Conservation (phyloP, 2,797 vertebrate genomes). For the Vespertilio murinus region DNA sequence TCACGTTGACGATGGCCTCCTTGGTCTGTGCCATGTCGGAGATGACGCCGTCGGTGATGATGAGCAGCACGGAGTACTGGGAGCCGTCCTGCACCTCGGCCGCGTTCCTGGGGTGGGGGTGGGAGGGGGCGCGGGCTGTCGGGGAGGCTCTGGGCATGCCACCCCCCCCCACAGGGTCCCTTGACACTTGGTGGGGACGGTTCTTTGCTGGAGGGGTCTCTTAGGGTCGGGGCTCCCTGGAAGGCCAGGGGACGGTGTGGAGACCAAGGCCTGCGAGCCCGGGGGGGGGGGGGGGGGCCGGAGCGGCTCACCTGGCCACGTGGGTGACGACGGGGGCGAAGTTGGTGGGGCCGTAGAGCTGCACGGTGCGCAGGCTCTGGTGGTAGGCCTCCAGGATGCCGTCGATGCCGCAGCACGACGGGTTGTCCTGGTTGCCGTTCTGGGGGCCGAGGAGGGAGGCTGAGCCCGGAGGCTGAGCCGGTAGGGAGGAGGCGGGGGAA, state of each 20-base stretch:
- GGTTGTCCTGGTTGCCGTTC: slow-evolving; percentile 95
- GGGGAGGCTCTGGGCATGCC: neutral
- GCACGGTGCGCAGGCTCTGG: slow-evolving; percentile 94
- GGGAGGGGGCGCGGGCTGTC: neutral
- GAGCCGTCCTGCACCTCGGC: slow-evolving; percentile 94
- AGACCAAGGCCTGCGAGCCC: rapidly evolving
- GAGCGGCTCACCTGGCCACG: slow-evolving; percentile 90
- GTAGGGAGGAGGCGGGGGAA: neutral
- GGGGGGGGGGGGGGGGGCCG: rapidly evolving
- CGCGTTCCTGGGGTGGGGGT: slow-evolving; percentile 86
- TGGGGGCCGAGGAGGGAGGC: slow-evolving; percentile 67
- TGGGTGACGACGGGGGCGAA: slow-evolving; percentile 96
- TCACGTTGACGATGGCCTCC: slow-evolving; percentile 98
- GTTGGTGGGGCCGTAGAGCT: slow-evolving; percentile 97
- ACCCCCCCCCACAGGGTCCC: neutral
- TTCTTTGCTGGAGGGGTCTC: neutral
- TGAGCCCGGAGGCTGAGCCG: neutral
- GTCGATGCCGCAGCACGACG: slow-evolving; percentile 94
- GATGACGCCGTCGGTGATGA: slow-evolving; percentile 97
- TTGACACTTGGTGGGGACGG: neutral
- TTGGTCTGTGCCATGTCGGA: slow-evolving; percentile 99
- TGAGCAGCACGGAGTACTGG: slow-evolving; percentile 97
- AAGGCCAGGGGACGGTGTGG: neutral
- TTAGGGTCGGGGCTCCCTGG: neutral
- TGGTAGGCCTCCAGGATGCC: slow-evolving; percentile 96